Evolutionary conservation across 1,140 invertebrate genomes (phyloP), one percentile per base, ranked within the genome.

Genomic region (Hesperophylax magnus): DNA sequence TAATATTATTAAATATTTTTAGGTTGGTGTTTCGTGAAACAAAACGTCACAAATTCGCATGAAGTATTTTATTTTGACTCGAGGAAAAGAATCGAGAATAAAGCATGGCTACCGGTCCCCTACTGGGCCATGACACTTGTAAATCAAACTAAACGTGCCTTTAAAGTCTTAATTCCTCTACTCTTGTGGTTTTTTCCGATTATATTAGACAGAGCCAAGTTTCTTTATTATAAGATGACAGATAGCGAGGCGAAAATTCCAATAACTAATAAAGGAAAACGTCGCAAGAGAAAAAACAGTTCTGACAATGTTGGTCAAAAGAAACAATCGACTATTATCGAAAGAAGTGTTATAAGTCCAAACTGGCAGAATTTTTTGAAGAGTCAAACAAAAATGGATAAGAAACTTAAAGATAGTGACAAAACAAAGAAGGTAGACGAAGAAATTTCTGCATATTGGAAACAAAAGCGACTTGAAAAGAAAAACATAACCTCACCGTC

Each of bases 351-450:
- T 5, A 89, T 90, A 3, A 87, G 88, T 76, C 87, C 86, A 31
- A 90, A 90, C 78, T 90, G 89, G 89, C 87, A 88, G 76, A 87
- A 86, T 77, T 84, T 90, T 53, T 74, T 90, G 54, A 63, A 80
- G 60, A 79, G 5, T 58, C 81, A 82, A 67, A 76, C 52, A 14
- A 76, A 78, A 24, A 56, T 60, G 18, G 76, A 69, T 11, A 77
- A 72, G 22, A 77, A 78, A 77, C 22, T 76, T 1, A 20, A 54
- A 24, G 31, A 78, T 3, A 17, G 14, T 8, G 67, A 65, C 18
- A 76, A 67, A 39, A 63, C 56, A 3, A 79, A 24, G 3, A 15
- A 20, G 39, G 31, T 61, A 11, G 76, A 78, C n/a, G 77, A 52
- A 39, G 67, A 79, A 72, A 77, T 18, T 18, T 71, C 74, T 9